Percentiles rank a stretch among this genome's conserved stretches.
Evolutionary conservation across 2,888 invertebrate species (phyloP).

Genomic region (Falcaria lacertinaria): DNA sequence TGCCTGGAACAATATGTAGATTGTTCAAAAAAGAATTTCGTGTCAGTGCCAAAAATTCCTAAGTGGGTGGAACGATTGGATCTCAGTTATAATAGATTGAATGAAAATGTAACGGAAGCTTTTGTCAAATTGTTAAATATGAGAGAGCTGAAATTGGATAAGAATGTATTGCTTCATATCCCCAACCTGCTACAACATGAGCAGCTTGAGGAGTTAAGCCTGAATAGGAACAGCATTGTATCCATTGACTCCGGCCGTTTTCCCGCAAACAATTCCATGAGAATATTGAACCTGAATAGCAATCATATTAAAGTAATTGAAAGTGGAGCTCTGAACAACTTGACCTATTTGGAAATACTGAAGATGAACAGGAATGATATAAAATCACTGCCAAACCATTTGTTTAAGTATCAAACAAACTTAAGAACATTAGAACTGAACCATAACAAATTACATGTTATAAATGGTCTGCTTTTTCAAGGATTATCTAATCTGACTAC

Average conservation of each 20-base stretch:
- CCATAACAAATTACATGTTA: conserved; percentile 88
- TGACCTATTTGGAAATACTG: conserved; percentile 85
- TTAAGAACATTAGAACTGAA: conserved; percentile 90
- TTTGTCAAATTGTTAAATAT: conserved; percentile 55
- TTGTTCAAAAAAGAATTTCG: conserved; percentile 86
- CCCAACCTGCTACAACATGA: conserved; percentile 75
- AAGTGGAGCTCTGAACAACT: conserved; percentile 85
- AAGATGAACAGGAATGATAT: conserved; percentile 90
- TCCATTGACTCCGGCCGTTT: conserved; percentile 80
- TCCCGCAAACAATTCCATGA: conserved; percentile 74
- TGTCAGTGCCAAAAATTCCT: conserved; percentile 86
- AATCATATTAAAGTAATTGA: conserved; percentile 87
- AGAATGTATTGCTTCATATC: conserved; percentile 77
- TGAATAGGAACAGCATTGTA: conserved; percentile 82
- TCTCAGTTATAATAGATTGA: conserved; percentile 73
- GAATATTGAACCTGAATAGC: conserved; percentile 58
- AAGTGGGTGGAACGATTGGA: conserved; percentile 88
- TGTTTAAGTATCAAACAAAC: conserved; percentile 84
- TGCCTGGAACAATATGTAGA: conserved; percentile 87
- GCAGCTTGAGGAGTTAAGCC: conserved; percentile 78
- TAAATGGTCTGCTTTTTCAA: conserved; percentile 90
- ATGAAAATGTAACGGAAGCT: conserved; percentile 54
- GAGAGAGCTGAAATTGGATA: conserved; percentile 73
- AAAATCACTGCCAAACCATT: conserved; percentile 83
- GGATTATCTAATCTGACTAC: conserved; percentile 85